Evolutionary conservation across 2,888 invertebrate genomes (phyloP), one percentile per base, ranked within the genome.

Genomic region (Hypsopygia costalis): DNA sequence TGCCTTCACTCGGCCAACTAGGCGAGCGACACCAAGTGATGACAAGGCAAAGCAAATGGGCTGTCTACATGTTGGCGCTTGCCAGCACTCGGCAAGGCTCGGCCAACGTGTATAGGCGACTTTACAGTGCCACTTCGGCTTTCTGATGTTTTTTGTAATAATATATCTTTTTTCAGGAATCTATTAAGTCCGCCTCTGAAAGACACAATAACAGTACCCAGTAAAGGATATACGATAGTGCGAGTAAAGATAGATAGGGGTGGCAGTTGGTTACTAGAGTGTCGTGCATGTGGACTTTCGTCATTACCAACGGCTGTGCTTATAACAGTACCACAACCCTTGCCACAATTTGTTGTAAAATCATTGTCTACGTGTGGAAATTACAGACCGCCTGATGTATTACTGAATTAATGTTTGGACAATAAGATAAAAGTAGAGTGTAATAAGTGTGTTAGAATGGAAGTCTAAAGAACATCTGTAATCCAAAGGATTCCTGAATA

Each of bases 191-290:
- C 92, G 0, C 90, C 91, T 0, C 55, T 77, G 7, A 93, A 92
- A 55, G 93, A 93, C 57, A 92, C 92, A 1, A 78, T 93, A 11
- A 78, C 81, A 0, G 91, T 93, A 0, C 93, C 93, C 0, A 92
- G 92, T 51, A 92, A 91, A 48, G 93, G 93, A 1, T 91, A 86
- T 50, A 81, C 87, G 0, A 81, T 92, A 22, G 69, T 91, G 3
- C 70, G 91, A 36, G 75, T 92, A 40, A 68, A 79, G n/a, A 83
- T 90, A 1, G 83, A 89, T 28, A 89, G 90, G 44, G 90, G 90
- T 21, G 92, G 92, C 20, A 71, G 71, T 33, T 90, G 88, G 89
- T 48, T 90, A 11, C 54, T 88, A 31, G 89, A 89, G 52, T 89
- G 88, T 49, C 64, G 83, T 27, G 69, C 87, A 0, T 89, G 89